Evolutionary conservation across 2,113 vertebrate genomes (phyloP), one percentile per base, ranked within the genome.

Genomic region (Pollachius pollachius): DNA sequence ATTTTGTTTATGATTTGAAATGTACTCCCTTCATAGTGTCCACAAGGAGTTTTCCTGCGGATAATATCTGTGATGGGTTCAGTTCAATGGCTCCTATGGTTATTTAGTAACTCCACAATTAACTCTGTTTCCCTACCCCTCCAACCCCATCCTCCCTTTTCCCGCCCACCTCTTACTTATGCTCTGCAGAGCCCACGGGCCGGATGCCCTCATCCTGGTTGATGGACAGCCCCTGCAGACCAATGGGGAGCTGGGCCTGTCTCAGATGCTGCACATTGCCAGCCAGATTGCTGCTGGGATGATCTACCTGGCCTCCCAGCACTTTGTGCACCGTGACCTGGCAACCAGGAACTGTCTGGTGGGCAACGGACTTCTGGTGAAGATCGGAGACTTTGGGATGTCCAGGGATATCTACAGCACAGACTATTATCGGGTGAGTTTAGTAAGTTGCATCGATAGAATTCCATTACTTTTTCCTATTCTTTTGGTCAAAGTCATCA

Each of bases 361-460:
- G 1, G 97, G 97, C 54, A 95, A 94, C 59, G 95, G 95, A 70
- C 92, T 98, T 19, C 92, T 97, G 83, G 97, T 99, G 84, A 99
- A 99, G 90, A 99, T 99, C 9, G 97, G 97, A 71, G 97, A 99
- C 87, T 99, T 99, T 62, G 97, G 97, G 73, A 99, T 99, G 97
- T 99, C 97, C 27, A 92, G 97, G 87, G 97, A 99, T 62, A 96
- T 99, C 87, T 99, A 99, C 92, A 99, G 97, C 91, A 98, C 97
- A 1, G 97, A 99, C 82, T 99, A 99, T 89, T 99, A 99, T 91
- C 90, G 97, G 94, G 97, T 99, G 94, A 96, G 95, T 61, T 52
- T 9, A 12, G 41, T 13, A 48, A 12, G 41, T 48, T 48, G 41
- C 30, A 34, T 48, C 5, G 8, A 48, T 48, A 13, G 41, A 12